These are phyloP conservation scores for Podarcis siculus DNA, from an alignment of 2,797 vertebrate genomes.

Conservation along the genomic window DNA sequence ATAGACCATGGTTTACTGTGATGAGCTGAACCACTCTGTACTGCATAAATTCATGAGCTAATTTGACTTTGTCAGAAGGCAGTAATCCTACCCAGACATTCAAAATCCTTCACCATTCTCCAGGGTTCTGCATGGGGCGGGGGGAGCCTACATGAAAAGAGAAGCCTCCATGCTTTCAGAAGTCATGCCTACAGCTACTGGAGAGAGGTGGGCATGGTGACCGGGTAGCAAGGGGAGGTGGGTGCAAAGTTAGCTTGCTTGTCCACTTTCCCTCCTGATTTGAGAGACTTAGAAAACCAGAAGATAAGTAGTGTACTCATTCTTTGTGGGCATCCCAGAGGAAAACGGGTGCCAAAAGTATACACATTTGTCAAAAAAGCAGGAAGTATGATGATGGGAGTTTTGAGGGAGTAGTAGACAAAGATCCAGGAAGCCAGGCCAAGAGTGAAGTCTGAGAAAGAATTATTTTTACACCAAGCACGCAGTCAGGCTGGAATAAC, in stretches of 20 bases:
- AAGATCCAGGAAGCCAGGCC: neutral
- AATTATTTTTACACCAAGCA: constrained; percentile 3
- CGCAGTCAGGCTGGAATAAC: constrained; percentile 23
- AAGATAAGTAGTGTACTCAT: neutral
- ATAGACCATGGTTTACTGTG: too few species aligned
- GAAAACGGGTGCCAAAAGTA: neutral
- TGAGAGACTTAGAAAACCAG: neutral
- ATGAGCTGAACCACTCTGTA: neutral
- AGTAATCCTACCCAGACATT: too few species aligned
- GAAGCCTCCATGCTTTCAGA: neutral
- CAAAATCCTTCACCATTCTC: too few species aligned
- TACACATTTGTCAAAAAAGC: neutral
- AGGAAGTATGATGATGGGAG: neutral
- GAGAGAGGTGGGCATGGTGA: neutral
- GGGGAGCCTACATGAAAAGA: too few species aligned
- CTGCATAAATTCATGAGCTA: neutral
- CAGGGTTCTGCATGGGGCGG: too few species aligned
- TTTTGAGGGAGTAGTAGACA: neutral
- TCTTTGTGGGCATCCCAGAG: neutral
- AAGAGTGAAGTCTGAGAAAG: constrained; percentile 5
- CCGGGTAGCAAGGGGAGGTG: too few species aligned
- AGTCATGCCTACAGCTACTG: neutral
- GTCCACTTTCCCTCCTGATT: neutral
- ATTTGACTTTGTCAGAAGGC: neutral
- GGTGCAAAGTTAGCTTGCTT: neutral